Evolutionary conservation across 2,888 invertebrate species (phyloP).

Genomic region (Cylindroiulus punctatus): DNA sequence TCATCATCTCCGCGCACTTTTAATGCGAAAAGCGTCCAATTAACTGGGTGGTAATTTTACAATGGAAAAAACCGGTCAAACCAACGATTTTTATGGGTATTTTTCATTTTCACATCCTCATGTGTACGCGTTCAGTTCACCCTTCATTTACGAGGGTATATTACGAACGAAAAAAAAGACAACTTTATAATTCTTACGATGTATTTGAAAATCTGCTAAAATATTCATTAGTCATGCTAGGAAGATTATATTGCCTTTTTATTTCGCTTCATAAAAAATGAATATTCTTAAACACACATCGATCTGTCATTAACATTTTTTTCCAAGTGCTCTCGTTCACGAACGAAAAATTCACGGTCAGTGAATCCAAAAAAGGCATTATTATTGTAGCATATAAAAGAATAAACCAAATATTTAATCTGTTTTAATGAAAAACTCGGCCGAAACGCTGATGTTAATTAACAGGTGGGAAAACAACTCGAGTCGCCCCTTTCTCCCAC

Average conservation of each 20-base stretch:
- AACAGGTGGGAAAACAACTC: conserved; percentile 33
- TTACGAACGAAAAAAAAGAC: background rate
- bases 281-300: conserved; percentile 42
- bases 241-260: conserved; percentile 38
- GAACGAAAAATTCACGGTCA: conserved; percentile 36
- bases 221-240: conserved; percentile 38
- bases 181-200: conserved; percentile 38
- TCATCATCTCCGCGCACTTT: conserved; percentile 22
- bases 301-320: conserved; percentile 40
- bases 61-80: conserved; percentile 39
- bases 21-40: conserved; percentile 38
- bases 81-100: conserved; percentile 34
- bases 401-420: conserved; percentile 37
- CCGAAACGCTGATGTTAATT: conserved; percentile 8
- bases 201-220: conserved; percentile 38
- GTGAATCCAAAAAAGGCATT: background rate
- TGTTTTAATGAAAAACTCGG: conserved; percentile 31
- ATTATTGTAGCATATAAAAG: conserved; percentile 17
- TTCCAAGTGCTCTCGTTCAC: background rate
- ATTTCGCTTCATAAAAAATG: conserved; percentile 34
- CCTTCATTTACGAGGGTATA: conserved; percentile 31
- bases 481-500: background rate
- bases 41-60: conserved; percentile 38
- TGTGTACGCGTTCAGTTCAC: background rate
- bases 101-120: conserved; percentile 20